Evolutionary conservation across 2,113 vertebrate genomes (phyloP).

Genomic region (Podarcis muralis): DNA sequence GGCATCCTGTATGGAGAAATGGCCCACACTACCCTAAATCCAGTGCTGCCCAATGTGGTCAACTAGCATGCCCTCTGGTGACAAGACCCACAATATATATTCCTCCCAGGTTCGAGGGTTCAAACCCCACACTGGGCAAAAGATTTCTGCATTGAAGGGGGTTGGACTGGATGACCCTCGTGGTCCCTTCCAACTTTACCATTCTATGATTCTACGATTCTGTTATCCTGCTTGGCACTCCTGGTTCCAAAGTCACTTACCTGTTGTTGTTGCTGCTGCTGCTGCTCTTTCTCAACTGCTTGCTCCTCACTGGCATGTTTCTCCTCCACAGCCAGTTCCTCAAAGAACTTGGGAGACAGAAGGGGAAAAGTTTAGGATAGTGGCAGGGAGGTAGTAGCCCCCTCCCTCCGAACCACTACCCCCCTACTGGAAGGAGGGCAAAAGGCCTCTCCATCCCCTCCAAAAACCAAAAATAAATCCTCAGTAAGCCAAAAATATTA

Average conservation of each 20-base stretch:
- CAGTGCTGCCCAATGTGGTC: neutral
- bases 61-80: neutral
- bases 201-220: too few species aligned
- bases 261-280: constrained; percentile 75
- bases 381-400: neutral
- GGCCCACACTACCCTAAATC: too few species aligned
- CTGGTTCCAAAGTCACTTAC: neutral
- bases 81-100: too few species aligned
- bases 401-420: neutral
- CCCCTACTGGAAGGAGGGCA: neutral
- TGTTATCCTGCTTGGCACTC: fast-evolving
- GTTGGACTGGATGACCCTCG: too few species aligned
- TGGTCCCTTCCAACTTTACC: too few species aligned
- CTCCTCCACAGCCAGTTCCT: constrained; percentile 84
- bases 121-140: too few species aligned
- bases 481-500: too few species aligned
- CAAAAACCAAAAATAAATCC: neutral
- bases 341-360: constrained; percentile 82
- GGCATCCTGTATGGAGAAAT: too few species aligned
- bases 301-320: constrained; percentile 77
- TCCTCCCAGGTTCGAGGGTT: too few species aligned
- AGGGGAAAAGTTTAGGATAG: neutral
- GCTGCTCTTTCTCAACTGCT: constrained; percentile 72
- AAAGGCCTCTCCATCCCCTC: neutral
- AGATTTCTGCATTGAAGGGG: too few species aligned